Evolutionary conservation across 2,888 invertebrate genomes (phyloP).

Genomic region (Lasioglossum pauxillum): DNA sequence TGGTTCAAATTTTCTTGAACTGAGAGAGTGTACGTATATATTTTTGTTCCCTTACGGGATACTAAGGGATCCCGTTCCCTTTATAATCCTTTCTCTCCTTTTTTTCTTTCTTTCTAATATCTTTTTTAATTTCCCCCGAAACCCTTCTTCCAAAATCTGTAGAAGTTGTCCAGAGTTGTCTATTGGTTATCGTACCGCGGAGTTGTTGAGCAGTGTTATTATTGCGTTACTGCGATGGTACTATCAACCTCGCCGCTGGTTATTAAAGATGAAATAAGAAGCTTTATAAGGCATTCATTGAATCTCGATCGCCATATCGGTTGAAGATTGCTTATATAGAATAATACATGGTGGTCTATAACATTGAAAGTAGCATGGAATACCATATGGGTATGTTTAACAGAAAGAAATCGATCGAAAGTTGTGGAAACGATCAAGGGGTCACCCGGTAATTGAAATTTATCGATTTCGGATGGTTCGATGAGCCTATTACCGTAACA

Average conservation of each 20-base stretch:
- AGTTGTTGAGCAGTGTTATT: background rate
- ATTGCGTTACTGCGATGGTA: background rate
- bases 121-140: too few relatives aligned
- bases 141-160: too few relatives aligned
- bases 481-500: background rate
- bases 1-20: background rate
- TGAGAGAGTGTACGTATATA: too few relatives aligned
- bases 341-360: background rate
- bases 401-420: constrained; percentile 25
- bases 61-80: too few relatives aligned
- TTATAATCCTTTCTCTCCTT: too few relatives aligned
- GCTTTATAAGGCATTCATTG: background rate
- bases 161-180: background rate
- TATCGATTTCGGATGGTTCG: constrained; percentile 60
- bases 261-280: background rate
- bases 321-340: background rate
- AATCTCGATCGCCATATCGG: background rate
- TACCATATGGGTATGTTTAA: constrained; percentile 8
- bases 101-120: too few relatives aligned
- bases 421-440: background rate
- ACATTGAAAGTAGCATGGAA: background rate
- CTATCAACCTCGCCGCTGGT: background rate
- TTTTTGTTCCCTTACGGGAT: too few relatives aligned
- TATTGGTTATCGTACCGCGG: background rate
- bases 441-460: constrained; percentile 61